Conservation (phyloP, 2,113 vertebrate species). For the Macrotus californicus region DNA sequence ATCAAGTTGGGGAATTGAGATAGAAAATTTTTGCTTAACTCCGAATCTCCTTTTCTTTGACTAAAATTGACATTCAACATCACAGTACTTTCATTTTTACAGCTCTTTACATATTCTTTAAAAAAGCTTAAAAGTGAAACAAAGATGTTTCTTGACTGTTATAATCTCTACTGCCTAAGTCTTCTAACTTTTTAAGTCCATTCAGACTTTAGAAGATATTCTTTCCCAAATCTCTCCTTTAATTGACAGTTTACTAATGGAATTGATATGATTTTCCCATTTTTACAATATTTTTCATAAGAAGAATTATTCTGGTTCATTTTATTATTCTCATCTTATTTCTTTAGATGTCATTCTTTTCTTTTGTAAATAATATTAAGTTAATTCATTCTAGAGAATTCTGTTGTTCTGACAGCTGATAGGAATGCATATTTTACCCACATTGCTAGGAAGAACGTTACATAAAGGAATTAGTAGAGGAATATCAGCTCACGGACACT, state of each 20-base stretch:
- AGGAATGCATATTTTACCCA: constrained; percentile 16
- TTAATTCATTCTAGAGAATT: constrained; percentile 21
- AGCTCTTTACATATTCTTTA: constrained; percentile 46
- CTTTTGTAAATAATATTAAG: not conserved
- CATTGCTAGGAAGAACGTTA: not conserved
- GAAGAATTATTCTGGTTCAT: not conserved
- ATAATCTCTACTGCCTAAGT: not conserved
- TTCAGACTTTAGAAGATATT: constrained; percentile 28
- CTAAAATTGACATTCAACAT: constrained; percentile 24
- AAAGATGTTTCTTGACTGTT: constrained; percentile 44
- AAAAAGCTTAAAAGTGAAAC: constrained; percentile 67
- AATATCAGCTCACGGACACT: not conserved
- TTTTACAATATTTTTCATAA: constrained; percentile 3
- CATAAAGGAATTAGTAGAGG: not conserved
- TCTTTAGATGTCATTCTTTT: constrained; percentile 4
- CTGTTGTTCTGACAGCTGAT: not conserved
- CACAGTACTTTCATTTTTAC: constrained; percentile 67
- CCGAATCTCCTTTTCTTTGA: constrained; percentile 37
- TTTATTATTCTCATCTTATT: constrained; percentile 16
- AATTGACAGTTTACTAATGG: not conserved
- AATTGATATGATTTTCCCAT: not conserved
- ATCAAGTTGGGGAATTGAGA: not conserved
- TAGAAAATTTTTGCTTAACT: constrained; percentile 30
- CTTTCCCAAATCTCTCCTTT: constrained; percentile 11
- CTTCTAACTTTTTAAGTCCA: not conserved